A percentile compares a stretch with the other conserved stretches of the same genome.
phyloP scores from a whole-genome alignment of 2,797 vertebrate genomes.

The Lacerta agilis region DNA sequence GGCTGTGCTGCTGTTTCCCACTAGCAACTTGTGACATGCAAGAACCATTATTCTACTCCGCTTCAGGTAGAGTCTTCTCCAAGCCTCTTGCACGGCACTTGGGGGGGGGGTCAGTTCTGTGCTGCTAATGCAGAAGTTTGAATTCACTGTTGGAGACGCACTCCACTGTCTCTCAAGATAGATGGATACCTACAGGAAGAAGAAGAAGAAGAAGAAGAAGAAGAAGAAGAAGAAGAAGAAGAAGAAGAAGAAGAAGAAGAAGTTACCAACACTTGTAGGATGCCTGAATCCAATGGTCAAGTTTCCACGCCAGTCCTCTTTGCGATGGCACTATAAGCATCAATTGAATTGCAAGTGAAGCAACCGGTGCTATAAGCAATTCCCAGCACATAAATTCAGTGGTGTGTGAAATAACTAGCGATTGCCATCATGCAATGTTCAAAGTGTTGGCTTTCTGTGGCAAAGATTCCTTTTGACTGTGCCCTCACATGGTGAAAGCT shows the following conservation, averaged over 20 bases:
- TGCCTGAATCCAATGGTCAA: not conserved
- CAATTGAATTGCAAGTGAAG: not conserved
- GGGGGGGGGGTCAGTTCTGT: too few relatives aligned
- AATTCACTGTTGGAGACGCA: too few relatives aligned
- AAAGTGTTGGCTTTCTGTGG: not conserved
- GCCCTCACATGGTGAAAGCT: not conserved
- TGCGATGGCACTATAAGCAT: not conserved
- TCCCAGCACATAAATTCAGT: not conserved
- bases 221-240: too few relatives aligned
- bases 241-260: too few relatives aligned
- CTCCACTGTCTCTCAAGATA: too few relatives aligned
- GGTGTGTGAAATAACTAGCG: not conserved
- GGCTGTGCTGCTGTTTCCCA: too few relatives aligned
- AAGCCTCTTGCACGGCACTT: not conserved
- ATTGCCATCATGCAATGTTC: not conserved
- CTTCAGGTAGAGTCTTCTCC: too few relatives aligned
- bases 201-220: too few relatives aligned
- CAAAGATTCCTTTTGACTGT: not conserved
- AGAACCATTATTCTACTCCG: not conserved
- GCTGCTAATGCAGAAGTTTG: too few relatives aligned
- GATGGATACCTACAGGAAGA: too few relatives aligned
- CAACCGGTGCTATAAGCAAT: not conserved
- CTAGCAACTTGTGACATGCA: too few relatives aligned
- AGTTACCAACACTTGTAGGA: too few relatives aligned
- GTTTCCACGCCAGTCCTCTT: not conserved